Base-by-base conservation (phyloP, 2,113 vertebrate species). In the Neomonachus schauinslandi region DNA sequence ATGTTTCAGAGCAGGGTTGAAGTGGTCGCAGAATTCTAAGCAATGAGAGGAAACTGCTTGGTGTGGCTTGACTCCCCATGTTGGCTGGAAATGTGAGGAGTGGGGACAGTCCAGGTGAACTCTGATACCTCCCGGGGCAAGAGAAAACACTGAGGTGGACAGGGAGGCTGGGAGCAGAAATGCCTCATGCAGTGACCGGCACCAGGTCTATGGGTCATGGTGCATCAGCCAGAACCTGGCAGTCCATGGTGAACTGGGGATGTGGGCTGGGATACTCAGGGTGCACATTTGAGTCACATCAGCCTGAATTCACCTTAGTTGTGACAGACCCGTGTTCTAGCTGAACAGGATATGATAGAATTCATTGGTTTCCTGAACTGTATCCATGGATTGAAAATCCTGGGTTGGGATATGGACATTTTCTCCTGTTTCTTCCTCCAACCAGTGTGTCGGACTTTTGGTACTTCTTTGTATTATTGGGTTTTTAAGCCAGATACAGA, bases 171-270 rank as follows among this genome's bases (percentile, higher is more conserved):
- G 4, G 16, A 59, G 21, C 0, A 15, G 46, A 65, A n/a, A 31
- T 7, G 1, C 49, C 36, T 9, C 26, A 4, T 0, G 2, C 15
- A 8, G 36, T 21, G 42, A 4, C 6, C 8, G 36, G 49, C 28
- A 4, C 31, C 61, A 59, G 33, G 10, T 7, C 7, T 0, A 1
- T 12, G 39, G n/a, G 69, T 16, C 46, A 1, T 0, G 11, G 13
- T 4, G 13, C 2, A 0, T 12, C 7, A 0, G 4, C 16, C 6
- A 15, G 31, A 28, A 12, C 18, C 7, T 2, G 1, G 1, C 0
- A 2, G 49, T 28, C 22, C 33, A 10, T 59, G 53, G 42, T 31
- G 71, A 71, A 6, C 0, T 2, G 4, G 18, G 19, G 5, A 4
- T 12, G 28, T 14, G 28, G 53, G 31, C 59, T 26, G 31, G 61